phyloP scores from a whole-genome alignment of 2,888 invertebrate species.

The Sericinus montela region DNA sequence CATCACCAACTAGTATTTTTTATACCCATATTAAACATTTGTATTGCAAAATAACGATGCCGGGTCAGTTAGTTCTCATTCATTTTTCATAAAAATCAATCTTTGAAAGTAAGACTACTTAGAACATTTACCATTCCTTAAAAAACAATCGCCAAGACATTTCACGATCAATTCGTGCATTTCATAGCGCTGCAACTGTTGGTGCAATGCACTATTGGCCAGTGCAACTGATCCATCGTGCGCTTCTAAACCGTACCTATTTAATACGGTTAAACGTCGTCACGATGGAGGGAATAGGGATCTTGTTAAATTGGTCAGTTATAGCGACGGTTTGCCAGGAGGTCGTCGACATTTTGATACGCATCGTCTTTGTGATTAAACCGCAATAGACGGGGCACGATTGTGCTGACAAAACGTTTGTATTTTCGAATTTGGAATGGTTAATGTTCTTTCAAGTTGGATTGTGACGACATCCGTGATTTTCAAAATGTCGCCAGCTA shows the following conservation, averaged over 20 bases:
- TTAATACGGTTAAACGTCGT: background rate
- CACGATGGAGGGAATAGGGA: background rate
- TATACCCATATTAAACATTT: too few species aligned
- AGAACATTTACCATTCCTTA: too few species aligned
- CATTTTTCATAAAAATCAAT: too few species aligned
- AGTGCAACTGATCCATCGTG: conserved; percentile 2
- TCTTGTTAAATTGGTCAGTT: conserved; percentile 6
- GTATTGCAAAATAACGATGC: too few species aligned
- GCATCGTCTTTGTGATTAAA: conserved; percentile 6
- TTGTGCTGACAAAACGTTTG: background rate
- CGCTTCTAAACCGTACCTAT: background rate
- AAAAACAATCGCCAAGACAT: background rate
- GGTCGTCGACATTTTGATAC: conserved; percentile 14
- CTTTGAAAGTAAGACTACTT: too few species aligned
- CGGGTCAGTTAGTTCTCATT: too few species aligned
- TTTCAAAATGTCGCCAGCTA: too few species aligned
- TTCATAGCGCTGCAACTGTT: conserved; percentile 4
- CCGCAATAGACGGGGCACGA: background rate
- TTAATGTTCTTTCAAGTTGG: too few species aligned
- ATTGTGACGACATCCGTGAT: too few species aligned
- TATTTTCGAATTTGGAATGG: background rate
- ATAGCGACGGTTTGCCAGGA: conserved; percentile 6
- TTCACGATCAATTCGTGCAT: conserved; percentile 13
- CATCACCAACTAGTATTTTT: too few species aligned
- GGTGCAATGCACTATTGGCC: background rate